Conservation (phyloP, 2,797 vertebrate genomes). For the Leptodactylus fallax region DNA sequence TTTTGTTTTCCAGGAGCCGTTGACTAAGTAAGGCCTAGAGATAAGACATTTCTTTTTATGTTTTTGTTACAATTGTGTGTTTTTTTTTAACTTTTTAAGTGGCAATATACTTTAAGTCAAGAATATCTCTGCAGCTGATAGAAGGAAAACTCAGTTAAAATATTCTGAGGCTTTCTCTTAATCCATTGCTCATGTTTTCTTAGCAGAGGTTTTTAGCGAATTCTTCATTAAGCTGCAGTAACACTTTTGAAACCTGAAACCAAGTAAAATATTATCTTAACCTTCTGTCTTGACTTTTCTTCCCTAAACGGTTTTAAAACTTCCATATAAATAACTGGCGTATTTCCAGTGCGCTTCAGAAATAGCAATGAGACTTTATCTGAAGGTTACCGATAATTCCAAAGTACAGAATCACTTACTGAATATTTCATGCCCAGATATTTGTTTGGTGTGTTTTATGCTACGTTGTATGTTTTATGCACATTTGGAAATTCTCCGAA, state of each 20-base stretch:
- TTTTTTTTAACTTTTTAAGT: background rate
- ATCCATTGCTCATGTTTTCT: conserved; percentile 47
- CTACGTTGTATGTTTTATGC: background rate
- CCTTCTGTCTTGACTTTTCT: conserved; percentile 60
- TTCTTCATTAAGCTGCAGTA: conserved; percentile 42
- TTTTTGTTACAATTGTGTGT: background rate
- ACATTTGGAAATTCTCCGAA: background rate
- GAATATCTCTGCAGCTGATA: background rate
- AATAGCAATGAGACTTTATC: background rate
- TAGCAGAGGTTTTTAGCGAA: conserved; percentile 45
- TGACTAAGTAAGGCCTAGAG: background rate
- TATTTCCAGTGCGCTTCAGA: background rate
- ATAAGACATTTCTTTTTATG: background rate
- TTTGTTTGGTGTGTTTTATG: conserved; percentile 14
- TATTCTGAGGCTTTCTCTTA: background rate
- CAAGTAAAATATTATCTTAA: conserved; percentile 53
- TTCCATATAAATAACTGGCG: conserved; percentile 53
- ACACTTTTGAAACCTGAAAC: conserved; percentile 51
- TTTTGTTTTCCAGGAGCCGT: background rate
- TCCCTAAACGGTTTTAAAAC: conserved; percentile 57
- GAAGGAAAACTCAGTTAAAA: background rate
- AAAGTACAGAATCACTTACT: conserved; percentile 17
- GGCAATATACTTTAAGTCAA: background rate
- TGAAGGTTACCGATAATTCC: background rate
- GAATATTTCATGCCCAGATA: conserved; percentile 36